Evolutionary conservation across 35 echinoderm and acorn worm species (phyloP), one percentile per base, ranked within the genome.

Genomic region (Anneissia japonica): DNA sequence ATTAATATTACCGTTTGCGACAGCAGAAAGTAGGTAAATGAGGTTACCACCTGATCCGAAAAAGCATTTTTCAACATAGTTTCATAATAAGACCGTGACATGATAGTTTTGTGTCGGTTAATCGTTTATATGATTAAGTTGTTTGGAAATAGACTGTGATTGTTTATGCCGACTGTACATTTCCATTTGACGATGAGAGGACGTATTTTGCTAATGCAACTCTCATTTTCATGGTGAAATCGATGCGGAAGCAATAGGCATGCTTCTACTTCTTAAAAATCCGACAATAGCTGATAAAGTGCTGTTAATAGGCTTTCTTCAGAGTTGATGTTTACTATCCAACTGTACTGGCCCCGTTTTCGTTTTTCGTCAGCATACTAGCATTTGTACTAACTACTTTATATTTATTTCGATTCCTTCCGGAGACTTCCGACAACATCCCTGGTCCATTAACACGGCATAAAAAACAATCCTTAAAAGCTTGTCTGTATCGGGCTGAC

Each of bases 401-500:
- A 26, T 64, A 64, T 64, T 64, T 64, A 64, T 64, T 64, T 64
- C 51, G 11, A 26, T 64, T 64, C 26, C 51, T 64, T 26, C 51
- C 51, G 51, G 51, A 64, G 51, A 64, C 51, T 64, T 64, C 51
- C 51, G 51, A 64, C 21, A 64, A 23, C 41, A 51, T 83, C 9
- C 81, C 55, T 30, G 29, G 40, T 31, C 55, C 81, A 51, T 41
- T 51, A 83, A 32, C 43, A 31, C 81, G 40, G 55, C 81, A 83
- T 10, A 51, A 21, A 79, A 88, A 88, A 35, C 77, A 77, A 21
- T 97, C 91, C 39, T 77, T 86, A 81, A 97, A 97, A 36, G 95
- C 95, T 75, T 76, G 74, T 0, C 95, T 80, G 79, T 93, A 97
- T 32, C 88, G 83, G 73, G 93, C 95, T 77, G 88, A 93, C 91